Conservation (phyloP, 2,797 vertebrate species). For the Aldrovandia affinis region DNA sequence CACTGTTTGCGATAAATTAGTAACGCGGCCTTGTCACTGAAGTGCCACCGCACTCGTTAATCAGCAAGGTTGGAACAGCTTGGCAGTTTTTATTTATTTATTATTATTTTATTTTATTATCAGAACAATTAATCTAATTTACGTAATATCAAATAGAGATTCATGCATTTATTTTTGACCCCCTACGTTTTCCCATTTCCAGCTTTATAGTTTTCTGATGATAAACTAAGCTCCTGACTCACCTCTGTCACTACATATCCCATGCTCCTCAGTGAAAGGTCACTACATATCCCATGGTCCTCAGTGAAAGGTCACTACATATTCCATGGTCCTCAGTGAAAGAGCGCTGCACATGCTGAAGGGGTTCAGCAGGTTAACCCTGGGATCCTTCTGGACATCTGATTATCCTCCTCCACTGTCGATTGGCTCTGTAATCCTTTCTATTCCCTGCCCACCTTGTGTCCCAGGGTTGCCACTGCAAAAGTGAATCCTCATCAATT, state of each 20-base stretch:
- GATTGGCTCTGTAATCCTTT: not conserved
- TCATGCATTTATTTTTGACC: conserved; percentile 48
- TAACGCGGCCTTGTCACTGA: conserved; percentile 88
- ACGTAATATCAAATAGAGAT: conserved; percentile 45
- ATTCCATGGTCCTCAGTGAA: not conserved
- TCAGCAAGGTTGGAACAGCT: conserved; percentile 76
- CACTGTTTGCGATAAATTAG: conserved; percentile 95
- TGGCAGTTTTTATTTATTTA: conserved; percentile 70
- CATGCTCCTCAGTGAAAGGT: not conserved
- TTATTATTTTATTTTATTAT: conserved; percentile 72
- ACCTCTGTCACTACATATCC: not conserved
- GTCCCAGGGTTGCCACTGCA: not conserved
- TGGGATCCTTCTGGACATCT: no score
- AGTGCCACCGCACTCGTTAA: conserved; percentile 90
- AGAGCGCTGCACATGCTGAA: no score
- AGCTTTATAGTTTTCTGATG: conserved; percentile 40
- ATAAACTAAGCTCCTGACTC: not conserved
- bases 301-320: no score
- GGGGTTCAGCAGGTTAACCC: no score
- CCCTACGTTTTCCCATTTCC: conserved; percentile 46
- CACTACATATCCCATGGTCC: no score
- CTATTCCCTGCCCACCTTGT: not conserved
- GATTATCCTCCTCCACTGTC: not conserved
- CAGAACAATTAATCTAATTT: conserved; percentile 80
- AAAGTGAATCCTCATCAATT: not conserved